Evolutionary conservation across 92 coral and sea anemone genomes (phyloP).

Genomic region (Palythoa caribaeorum): DNA sequence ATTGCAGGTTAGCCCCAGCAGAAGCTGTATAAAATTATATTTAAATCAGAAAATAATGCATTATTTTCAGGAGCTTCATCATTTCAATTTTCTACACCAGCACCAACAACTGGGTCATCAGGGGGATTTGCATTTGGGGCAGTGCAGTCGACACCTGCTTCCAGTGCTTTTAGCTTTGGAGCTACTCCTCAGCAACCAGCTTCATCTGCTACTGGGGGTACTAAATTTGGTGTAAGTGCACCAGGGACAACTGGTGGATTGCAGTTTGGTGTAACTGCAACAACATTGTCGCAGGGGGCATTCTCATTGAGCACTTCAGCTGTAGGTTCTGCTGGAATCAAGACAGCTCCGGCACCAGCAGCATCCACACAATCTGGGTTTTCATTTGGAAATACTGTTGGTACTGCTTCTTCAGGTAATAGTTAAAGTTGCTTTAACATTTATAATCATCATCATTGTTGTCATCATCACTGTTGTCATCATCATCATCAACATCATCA

Average conservation of each 20-base stretch:
- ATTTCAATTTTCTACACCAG: slow-evolving; percentile 36
- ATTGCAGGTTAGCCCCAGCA: too few species aligned
- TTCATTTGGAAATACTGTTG: slow-evolving; percentile 33
- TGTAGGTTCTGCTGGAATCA: slow-evolving; percentile 1
- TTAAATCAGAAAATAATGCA: neutral
- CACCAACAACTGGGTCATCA: slow-evolving; percentile 39
- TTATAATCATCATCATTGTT: neutral
- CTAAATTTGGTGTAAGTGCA: slow-evolving; percentile 38
- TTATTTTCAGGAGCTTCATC: neutral
- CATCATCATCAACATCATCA: neutral
- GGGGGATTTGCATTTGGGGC: slow-evolving; percentile 34
- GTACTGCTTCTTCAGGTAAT: slow-evolving; percentile 20
- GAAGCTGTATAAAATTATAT: too few species aligned
- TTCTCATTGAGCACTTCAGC: slow-evolving; percentile 21
- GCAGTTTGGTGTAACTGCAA: neutral
- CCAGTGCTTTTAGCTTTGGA: slow-evolving; percentile 54
- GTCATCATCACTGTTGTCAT: neutral
- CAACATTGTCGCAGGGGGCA: slow-evolving; percentile 34
- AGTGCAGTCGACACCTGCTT: slow-evolving; percentile 41
- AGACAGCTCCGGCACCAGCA: slow-evolving; percentile 34
- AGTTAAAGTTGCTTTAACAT: neutral
- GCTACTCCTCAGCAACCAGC: slow-evolving; percentile 22
- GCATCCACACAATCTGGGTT: slow-evolving; percentile 57
- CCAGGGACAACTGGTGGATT: slow-evolving; percentile 27
- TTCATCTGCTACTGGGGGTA: slow-evolving; percentile 44